phyloP scores from a whole-genome alignment of 1,140 invertebrate species.

The Mamestra configurata region DNA sequence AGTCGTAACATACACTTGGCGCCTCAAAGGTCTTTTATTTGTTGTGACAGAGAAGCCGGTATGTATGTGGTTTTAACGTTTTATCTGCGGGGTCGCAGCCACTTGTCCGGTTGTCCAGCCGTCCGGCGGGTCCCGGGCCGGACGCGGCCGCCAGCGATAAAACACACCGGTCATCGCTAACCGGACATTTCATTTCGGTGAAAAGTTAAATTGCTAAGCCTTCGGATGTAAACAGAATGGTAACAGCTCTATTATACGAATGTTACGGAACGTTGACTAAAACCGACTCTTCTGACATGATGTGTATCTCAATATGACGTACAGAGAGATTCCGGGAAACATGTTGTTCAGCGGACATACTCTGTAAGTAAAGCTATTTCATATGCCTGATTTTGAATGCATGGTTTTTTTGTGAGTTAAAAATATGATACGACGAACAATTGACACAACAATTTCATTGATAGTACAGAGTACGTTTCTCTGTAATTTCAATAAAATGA shows the following conservation, averaged over 20 bases:
- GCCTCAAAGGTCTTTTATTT: constrained; percentile 24
- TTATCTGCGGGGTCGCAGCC: constrained; percentile 19
- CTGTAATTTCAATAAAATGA: too few relatives aligned
- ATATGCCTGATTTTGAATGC: too few relatives aligned
- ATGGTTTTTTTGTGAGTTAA: too few relatives aligned
- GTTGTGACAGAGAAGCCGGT: neutral
- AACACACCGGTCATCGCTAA: constrained; percentile 12
- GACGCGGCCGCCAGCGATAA: neutral
- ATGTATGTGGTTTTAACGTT: constrained; percentile 18
- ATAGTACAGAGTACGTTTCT: too few relatives aligned
- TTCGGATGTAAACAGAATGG: constrained; percentile 8
- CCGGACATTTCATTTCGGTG: constrained; percentile 16
- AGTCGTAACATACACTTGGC: constrained; percentile 5
- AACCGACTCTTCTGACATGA: too few relatives aligned
- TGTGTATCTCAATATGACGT: too few relatives aligned
- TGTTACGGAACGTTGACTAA: neutral
- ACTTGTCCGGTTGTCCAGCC: constrained; percentile 14
- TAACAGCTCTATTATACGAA: neutral
- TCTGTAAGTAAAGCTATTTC: too few relatives aligned
- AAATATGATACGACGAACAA: too few relatives aligned
- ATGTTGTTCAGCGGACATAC: too few relatives aligned
- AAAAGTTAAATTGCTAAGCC: constrained; percentile 19
- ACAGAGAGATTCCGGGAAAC: too few relatives aligned
- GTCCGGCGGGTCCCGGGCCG: neutral
- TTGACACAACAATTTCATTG: too few relatives aligned